Base-by-base conservation (phyloP, 2,888 invertebrate genomes). In the Phortica magna region DNA sequence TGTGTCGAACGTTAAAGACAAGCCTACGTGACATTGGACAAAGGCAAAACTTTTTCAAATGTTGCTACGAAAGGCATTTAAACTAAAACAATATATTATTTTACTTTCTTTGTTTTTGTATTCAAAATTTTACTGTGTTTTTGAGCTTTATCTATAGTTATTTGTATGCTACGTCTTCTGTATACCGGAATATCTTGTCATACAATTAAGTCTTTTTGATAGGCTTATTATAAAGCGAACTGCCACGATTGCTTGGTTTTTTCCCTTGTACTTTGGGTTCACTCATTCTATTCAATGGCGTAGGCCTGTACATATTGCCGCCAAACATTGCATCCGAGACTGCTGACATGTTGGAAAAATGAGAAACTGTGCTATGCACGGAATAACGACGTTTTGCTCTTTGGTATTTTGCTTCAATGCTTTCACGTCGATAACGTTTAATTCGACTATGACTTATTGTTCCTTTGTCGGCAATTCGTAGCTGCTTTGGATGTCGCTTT, bases 401-500 rank as follows among this genome's bases (percentile, higher is more conserved):
- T 22, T 53, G 53, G 42, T 9, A 71, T 71, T 71, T n/a, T n/a
- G 22, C n/a, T 1, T 53, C 53, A 6, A 48, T n/a, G 9, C 53
- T 22, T 7, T 53, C 31, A 14, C 70, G 70, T 9, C 55, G 19
- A 55, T 71, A 71, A 4, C 48, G 53, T 31, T 12, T 42, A 7
- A 71, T 39, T 0, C n/a, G 22, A 55, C 70, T 22, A 0, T n/a
- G 12, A 1, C 14, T 31, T 19, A 71, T n/a, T 7, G 5, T 2
- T 7, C 55, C 70, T 42, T 43, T 12, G 7, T 53, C 70, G 9
- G 2, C 43, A 10, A 31, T 2, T 42, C 70, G 70, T 4, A 12
- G 0, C n/a, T 71, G 70, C 10, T n/a, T 3, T 31, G 70, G 70
- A 71, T 71, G 53, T 7, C 70, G 53, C 5, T 53, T 17, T 55